Conservation (phyloP, 2,113 vertebrate genomes). For the Pachycephala philippinensis region DNA sequence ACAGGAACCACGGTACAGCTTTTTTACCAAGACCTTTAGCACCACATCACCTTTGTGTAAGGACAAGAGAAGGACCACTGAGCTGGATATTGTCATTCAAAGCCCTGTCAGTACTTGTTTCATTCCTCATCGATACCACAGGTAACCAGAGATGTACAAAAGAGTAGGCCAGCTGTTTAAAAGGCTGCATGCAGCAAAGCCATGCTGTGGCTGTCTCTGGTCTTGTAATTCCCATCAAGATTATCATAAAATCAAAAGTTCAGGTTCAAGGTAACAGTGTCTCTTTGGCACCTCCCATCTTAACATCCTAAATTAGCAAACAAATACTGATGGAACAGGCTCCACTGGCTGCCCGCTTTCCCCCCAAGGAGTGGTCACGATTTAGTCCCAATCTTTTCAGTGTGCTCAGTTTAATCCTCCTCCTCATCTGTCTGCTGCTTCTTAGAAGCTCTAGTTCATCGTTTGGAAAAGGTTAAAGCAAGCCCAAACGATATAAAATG, state of each 20-base stretch:
- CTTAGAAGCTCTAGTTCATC: neutral
- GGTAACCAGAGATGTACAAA: neutral
- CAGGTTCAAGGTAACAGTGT: neutral
- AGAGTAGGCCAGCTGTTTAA: neutral
- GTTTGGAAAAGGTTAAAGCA: neutral
- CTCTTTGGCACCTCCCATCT: neutral
- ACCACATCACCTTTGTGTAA: neutral
- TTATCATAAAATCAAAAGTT: neutral
- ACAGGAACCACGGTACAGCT: neutral
- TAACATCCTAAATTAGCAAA: neutral
- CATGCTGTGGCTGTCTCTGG: neutral
- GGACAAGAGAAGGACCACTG: neutral
- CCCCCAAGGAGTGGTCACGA: rapidly evolving
- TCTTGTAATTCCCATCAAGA: neutral
- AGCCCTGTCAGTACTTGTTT: neutral
- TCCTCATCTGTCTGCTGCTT: neutral
- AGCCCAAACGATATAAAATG: neutral
- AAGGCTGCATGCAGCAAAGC: neutral
- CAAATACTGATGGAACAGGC: neutral
- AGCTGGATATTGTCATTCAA: neutral
- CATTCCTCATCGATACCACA: neutral
- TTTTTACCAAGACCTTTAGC: neutral
- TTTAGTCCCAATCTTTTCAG: neutral
- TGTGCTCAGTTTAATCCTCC: neutral
- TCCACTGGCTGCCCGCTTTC: neutral